Evolutionary conservation across 2,888 invertebrate species (phyloP).

Genomic region (Amphipoea oculea): DNA sequence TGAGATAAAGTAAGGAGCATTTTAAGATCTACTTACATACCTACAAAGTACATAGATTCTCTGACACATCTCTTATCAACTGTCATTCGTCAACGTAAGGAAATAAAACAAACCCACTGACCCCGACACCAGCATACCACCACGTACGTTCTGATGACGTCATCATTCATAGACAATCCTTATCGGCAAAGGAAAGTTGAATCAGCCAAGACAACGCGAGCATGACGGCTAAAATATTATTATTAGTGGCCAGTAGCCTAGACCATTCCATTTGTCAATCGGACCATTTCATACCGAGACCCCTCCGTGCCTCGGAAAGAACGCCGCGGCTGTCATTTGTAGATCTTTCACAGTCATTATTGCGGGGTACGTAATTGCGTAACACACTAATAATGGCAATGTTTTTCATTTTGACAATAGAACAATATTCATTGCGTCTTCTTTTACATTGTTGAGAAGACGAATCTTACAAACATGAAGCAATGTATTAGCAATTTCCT

Average conservation of each 20-base stretch:
- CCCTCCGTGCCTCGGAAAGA: not conserved
- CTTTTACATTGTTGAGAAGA: not conserved
- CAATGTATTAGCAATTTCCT: not conserved
- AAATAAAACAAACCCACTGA: slow-evolving; percentile 30
- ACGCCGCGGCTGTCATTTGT: not conserved
- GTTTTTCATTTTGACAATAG: not conserved
- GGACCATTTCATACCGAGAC: not conserved
- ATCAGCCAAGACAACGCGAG: slow-evolving; percentile 29
- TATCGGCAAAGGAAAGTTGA: slow-evolving; percentile 50
- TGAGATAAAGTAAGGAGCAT: not conserved
- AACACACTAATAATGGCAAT: not conserved
- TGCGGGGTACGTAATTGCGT: not conserved
- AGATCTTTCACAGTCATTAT: not conserved
- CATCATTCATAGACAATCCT: slow-evolving; percentile 51
- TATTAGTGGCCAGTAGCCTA: not conserved
- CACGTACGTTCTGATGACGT: slow-evolving; percentile 43
- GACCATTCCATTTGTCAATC: not conserved
- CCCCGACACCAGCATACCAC: slow-evolving; percentile 19
- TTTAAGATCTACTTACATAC: not conserved
- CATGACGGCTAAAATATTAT: slow-evolving; percentile 18
- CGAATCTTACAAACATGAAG: not conserved
- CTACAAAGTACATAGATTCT: not conserved
- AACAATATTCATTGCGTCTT: not conserved
- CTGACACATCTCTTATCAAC: slow-evolving; percentile 12
- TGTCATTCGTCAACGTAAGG: not conserved